Evolutionary conservation across 2,888 invertebrate genomes (phyloP).

Genomic region (Melanotus villosus): DNA sequence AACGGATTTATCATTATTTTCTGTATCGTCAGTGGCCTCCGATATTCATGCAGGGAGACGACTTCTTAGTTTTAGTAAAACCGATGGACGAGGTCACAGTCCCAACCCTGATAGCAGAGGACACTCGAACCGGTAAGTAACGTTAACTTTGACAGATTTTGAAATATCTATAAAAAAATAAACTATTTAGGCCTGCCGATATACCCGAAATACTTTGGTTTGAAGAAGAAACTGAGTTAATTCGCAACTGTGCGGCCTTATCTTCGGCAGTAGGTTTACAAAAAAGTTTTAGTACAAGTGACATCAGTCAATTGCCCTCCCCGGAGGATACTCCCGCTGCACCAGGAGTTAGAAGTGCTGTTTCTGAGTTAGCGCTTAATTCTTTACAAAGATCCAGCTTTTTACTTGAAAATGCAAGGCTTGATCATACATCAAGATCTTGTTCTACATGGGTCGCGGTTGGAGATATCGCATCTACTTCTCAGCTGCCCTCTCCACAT

Average conservation of each 20-base stretch:
- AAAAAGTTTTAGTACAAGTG: constrained; percentile 87
- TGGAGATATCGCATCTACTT: constrained; percentile 81
- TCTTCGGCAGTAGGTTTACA: constrained; percentile 86
- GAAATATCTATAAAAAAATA: not conserved
- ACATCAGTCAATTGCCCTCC: constrained; percentile 76
- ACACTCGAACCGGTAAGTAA: constrained; percentile 41
- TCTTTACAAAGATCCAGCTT: constrained; percentile 71
- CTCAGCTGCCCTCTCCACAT: constrained; percentile 88
- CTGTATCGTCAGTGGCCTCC: constrained; percentile 75
- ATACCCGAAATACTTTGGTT: constrained; percentile 77
- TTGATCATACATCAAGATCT: constrained; percentile 75
- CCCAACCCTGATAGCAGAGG: constrained; percentile 77
- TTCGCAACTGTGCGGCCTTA: constrained; percentile 84
- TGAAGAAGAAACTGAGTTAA: constrained; percentile 84
- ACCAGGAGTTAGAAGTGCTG: constrained; percentile 66
- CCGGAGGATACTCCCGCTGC: constrained; percentile 68
- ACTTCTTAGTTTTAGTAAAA: constrained; percentile 71
- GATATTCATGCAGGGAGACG: constrained; percentile 68
- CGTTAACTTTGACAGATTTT: not conserved
- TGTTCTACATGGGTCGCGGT: constrained; percentile 92
- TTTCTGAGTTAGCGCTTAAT: constrained; percentile 74
- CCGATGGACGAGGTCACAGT: constrained; percentile 76
- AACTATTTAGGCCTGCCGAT: constrained; percentile 70
- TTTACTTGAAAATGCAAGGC: constrained; percentile 71
- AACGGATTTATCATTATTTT: constrained; percentile 85